phyloP scores from a whole-genome alignment of 2,888 invertebrate species.

The Drosophila greeni region DNA sequence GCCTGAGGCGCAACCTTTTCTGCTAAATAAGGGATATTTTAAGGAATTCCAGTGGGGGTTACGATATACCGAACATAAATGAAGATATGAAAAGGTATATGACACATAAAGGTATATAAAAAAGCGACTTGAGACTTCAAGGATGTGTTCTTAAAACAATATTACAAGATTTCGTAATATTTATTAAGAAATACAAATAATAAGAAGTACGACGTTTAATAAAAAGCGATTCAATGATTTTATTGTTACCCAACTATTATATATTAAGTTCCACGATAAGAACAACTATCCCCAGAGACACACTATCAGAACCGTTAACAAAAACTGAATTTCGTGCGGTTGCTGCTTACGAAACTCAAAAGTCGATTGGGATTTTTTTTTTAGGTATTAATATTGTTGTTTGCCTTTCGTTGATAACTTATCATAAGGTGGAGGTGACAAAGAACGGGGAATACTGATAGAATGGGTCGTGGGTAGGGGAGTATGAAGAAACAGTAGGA shows the following conservation, averaged over 20 bases:
- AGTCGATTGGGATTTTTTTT: conserved; percentile 15
- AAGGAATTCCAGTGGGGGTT: conserved; percentile 5
- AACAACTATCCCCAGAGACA: conserved; percentile 3
- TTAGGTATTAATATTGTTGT: conserved; percentile 22
- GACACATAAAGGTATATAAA: background rate
- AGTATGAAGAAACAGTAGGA: conserved; percentile 10
- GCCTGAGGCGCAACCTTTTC: conserved; percentile 7
- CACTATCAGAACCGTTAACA: conserved; percentile 12
- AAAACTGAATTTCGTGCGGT: conserved; percentile 11
- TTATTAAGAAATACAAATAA: background rate
- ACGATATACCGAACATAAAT: background rate
- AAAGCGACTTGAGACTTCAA: too few relatives aligned
- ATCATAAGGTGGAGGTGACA: conserved; percentile 7
- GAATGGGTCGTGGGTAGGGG: conserved; percentile 6
- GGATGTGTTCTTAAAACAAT: background rate
- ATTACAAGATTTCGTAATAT: background rate
- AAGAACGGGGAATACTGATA: conserved; percentile 18
- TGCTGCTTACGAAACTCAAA: conserved; percentile 23
- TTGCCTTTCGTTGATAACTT: conserved; percentile 11
- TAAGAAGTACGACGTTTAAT: background rate
- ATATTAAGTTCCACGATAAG: conserved; percentile 8
- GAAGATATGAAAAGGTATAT: background rate
- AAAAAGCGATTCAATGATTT: background rate
- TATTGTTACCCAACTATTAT: conserved; percentile 1
- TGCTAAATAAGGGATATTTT: conserved; percentile 22